Conservation (phyloP, 2,113 vertebrate genomes). For the Bubo bubo region DNA sequence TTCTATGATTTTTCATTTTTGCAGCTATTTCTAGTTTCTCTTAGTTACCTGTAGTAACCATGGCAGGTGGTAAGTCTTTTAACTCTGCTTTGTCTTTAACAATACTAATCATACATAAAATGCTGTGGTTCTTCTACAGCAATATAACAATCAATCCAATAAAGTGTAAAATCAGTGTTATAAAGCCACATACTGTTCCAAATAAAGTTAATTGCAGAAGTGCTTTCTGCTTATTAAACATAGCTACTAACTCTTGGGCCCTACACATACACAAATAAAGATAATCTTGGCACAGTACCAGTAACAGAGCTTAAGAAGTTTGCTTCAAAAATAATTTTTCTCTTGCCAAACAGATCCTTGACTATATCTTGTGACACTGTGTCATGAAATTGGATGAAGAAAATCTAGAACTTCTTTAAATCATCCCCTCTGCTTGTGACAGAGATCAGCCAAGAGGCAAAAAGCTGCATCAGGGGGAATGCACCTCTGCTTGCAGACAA, state of each 20-base stretch:
- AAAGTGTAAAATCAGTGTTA: background rate
- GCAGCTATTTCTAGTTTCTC: background rate
- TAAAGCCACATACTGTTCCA: background rate
- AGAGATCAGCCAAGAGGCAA: background rate
- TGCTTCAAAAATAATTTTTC: background rate
- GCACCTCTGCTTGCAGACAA: background rate
- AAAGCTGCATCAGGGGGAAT: background rate
- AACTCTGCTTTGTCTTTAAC: background rate
- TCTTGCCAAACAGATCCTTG: background rate
- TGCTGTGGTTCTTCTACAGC: background rate
- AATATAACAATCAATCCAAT: background rate
- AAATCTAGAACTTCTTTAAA: background rate
- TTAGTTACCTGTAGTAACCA: background rate
- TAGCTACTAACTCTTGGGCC: background rate
- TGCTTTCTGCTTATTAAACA: background rate
- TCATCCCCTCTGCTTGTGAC: background rate
- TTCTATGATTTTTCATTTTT: background rate
- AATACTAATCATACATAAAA: background rate
- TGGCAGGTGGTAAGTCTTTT: background rate
- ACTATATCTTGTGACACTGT: background rate
- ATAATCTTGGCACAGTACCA: background rate
- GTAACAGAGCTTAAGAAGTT: background rate
- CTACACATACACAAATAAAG: background rate
- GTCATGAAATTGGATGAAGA: background rate
- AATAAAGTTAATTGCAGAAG: background rate